Percentiles rank a stretch among this genome's conserved stretches.
Evolutionary conservation across 2,113 vertebrate genomes (phyloP).

Genomic region (Tricholaema leucomelas): DNA sequence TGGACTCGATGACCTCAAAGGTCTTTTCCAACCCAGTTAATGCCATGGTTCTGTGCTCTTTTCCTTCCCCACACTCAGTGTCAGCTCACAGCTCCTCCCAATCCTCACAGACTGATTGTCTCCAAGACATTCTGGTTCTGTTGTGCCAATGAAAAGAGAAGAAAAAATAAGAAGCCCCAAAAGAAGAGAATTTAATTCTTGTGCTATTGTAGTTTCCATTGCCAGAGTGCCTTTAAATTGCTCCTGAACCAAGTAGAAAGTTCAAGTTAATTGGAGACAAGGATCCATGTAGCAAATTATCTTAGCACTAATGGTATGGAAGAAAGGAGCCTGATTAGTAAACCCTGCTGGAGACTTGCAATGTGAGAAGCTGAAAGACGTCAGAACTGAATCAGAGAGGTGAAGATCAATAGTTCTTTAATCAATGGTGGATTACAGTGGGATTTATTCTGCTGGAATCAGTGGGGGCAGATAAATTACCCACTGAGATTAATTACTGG

Average conservation of each 20-base stretch:
- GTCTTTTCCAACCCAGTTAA: too few species aligned
- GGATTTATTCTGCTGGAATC: conserved; percentile 52
- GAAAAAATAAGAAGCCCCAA: neutral
- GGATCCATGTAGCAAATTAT: conserved; percentile 43
- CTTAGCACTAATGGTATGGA: conserved; percentile 37
- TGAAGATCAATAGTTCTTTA: conserved; percentile 69
- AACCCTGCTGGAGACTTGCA: conserved; percentile 25
- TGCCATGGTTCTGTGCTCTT: too few species aligned
- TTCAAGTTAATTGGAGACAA: conserved; percentile 60
- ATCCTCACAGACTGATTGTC: neutral
- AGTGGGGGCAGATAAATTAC: conserved; percentile 42
- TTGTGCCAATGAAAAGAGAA: neutral
- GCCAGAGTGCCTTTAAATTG: conserved; percentile 39
- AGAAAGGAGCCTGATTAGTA: conserved; percentile 50
- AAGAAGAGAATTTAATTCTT: conserved; percentile 19
- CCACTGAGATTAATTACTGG: conserved; percentile 38
- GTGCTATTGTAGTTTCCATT: conserved; percentile 8
- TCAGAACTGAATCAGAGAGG: conserved; percentile 47
- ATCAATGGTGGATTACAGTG: conserved; percentile 54
- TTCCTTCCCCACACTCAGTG: neutral
- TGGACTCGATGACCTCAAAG: too few species aligned
- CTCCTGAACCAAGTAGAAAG: neutral
- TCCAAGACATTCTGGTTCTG: neutral
- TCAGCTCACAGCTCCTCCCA: neutral
- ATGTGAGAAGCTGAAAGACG: neutral